Conservation (phyloP, 2,797 vertebrate genomes). For the Takifugu ocellatus region DNA sequence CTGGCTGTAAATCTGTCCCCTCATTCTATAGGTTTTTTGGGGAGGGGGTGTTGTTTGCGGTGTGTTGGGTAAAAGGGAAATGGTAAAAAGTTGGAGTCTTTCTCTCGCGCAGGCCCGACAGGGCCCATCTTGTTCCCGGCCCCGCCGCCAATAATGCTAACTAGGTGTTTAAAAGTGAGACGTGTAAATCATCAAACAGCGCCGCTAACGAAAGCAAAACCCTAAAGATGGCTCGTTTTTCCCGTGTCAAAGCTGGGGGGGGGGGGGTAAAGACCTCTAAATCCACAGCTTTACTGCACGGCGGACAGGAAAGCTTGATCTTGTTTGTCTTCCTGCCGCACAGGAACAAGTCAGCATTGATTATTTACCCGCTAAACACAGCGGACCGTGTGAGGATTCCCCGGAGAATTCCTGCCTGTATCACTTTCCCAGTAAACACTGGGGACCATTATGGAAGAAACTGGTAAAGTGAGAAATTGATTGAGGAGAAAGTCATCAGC, state of each 20-base stretch:
- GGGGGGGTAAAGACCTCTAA: slow-evolving; percentile 39
- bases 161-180: not conserved
- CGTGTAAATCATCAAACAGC: slow-evolving; percentile 33
- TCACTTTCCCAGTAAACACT: slow-evolving; percentile 44
- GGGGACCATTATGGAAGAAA: slow-evolving; percentile 13
- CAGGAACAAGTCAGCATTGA: slow-evolving; percentile 60
- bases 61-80: slow-evolving; percentile 43
- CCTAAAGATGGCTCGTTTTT: slow-evolving; percentile 14
- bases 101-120: slow-evolving; percentile 27
- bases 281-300: slow-evolving; percentile 23
- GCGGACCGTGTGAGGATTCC: slow-evolving; percentile 48
- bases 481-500: slow-evolving; percentile 27
- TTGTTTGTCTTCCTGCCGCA: slow-evolving; percentile 67
- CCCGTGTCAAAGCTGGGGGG: slow-evolving; percentile 35
- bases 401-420: slow-evolving; percentile 33
- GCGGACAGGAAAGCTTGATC: slow-evolving; percentile 47
- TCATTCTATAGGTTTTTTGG: slow-evolving; percentile 54
- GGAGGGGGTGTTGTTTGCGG: slow-evolving; percentile 46
- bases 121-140: slow-evolving; percentile 33
- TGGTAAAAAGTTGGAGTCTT: slow-evolving; percentile 28
- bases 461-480: slow-evolving; percentile 28
- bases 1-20: slow-evolving; percentile 78
- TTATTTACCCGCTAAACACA: slow-evolving; percentile 66
- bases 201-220: slow-evolving; percentile 15
- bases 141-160: not conserved